These are phyloP conservation scores for Meloidogyne chitwoodi DNA, from an alignment of 1,140 invertebrate genomes.

Conservation along the genomic window DNA sequence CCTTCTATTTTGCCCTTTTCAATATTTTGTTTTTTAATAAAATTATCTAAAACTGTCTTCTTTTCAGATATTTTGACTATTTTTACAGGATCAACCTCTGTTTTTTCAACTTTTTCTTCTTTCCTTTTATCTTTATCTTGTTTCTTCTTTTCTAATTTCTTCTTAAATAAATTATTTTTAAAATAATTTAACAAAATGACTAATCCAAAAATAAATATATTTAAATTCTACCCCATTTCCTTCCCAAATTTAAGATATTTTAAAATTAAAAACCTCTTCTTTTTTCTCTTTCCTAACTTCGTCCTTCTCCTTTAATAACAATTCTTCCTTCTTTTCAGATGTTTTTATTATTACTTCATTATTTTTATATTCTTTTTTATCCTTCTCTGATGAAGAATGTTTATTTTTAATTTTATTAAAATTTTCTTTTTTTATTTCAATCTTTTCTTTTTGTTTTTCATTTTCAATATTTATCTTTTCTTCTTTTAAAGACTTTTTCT, in stretches of 20 bases:
- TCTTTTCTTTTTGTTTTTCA: not conserved
- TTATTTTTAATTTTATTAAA: not conserved
- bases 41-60: not conserved
- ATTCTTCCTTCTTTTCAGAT: not conserved
- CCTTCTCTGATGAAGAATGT: too few relatives aligned
- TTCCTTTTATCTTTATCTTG: not conserved
- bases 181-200: too few relatives aligned
- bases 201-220: too few relatives aligned
- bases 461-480: not conserved
- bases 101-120: not conserved
- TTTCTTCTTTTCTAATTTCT: not conserved
- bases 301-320: not conserved
- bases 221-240: too few relatives aligned
- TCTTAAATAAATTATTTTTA: not conserved
- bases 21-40: not conserved
- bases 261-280: not conserved
- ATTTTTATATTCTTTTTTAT: too few relatives aligned
- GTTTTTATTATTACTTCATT: too few relatives aligned
- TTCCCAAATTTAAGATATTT: not conserved
- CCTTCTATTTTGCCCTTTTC: not conserved
- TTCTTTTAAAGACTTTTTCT: not conserved
- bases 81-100: not conserved
- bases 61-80: not conserved
- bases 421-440: not conserved
- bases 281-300: not conserved